Conservation (phyloP, 2,888 invertebrate species). For the Coecobrya sp. region DNA sequence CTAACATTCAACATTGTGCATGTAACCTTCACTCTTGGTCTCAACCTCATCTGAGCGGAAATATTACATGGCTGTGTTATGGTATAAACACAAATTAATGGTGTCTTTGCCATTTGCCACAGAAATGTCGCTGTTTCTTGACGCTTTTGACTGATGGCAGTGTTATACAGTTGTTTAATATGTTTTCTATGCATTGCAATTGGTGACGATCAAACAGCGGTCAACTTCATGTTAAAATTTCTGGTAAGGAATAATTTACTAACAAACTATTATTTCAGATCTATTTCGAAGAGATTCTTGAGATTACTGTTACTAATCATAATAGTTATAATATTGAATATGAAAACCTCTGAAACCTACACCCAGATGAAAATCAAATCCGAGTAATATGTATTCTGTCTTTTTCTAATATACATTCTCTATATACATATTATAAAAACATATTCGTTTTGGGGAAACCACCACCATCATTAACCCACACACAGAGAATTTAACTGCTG, state of each 20-base stretch:
- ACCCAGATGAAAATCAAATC: neutral
- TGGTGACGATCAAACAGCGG: too few relatives aligned
- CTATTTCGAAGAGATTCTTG: too few relatives aligned
- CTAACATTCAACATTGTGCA: constrained; percentile 62
- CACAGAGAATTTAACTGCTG: constrained; percentile 18
- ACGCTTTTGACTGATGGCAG: neutral
- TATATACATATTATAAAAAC: neutral
- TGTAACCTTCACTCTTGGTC: constrained; percentile 81
- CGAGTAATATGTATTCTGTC: neutral
- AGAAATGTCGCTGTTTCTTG: constrained; percentile 26
- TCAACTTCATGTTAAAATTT: too few relatives aligned
- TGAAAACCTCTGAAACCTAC: neutral
- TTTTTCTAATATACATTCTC: neutral
- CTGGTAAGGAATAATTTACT: too few relatives aligned
- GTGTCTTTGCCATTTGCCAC: constrained; percentile 61
- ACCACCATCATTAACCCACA: constrained; percentile 38
- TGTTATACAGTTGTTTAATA: neutral
- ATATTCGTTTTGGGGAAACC: neutral
- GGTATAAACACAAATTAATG: constrained; percentile 54
- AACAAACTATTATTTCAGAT: too few relatives aligned
- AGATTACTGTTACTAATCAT: too few relatives aligned
- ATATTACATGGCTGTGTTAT: constrained; percentile 65
- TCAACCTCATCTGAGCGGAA: constrained; percentile 80
- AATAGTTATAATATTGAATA: too few relatives aligned
- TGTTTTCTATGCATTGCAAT: too few relatives aligned